These are phyloP conservation scores for Ischnus inquisitorius DNA, from an alignment of 2,888 invertebrate species.

Conservation along the genomic window DNA sequence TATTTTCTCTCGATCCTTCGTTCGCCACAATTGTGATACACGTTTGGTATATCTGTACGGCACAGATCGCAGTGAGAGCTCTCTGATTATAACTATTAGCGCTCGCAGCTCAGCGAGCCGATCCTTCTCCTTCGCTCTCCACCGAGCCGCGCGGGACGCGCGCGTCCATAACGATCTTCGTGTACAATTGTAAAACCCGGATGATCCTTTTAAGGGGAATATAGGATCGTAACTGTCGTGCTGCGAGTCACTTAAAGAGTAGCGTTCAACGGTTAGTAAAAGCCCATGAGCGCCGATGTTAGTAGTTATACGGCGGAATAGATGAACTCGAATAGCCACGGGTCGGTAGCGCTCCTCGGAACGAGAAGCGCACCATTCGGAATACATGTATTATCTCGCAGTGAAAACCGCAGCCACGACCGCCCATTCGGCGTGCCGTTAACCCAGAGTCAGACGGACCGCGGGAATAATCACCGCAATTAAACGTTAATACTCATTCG, in stretches of 20 bases:
- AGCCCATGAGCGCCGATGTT: background rate
- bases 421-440: constrained; percentile 19
- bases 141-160: background rate
- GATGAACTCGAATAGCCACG: constrained; percentile 34
- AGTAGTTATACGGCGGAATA: constrained; percentile 27
- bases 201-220: constrained; percentile 64
- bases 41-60: background rate
- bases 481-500: constrained; percentile 56
- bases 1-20: background rate
- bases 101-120: constrained; percentile 16
- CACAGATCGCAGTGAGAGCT: background rate
- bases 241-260: constrained; percentile 55
- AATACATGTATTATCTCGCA: constrained; percentile 23
- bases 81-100: constrained; percentile 44
- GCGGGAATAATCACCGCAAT: constrained; percentile 35
- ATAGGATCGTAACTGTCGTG: constrained; percentile 63
- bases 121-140: constrained; percentile 21
- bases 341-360: background rate
- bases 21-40: background rate
- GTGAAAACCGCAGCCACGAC: constrained; percentile 1
- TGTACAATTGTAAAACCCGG: constrained; percentile 55
- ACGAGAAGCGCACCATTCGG: constrained; percentile 2
- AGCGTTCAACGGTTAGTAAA: constrained; percentile 44
- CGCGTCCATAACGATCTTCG: constrained; percentile 40
- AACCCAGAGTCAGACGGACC: constrained; percentile 29